phyloP scores from a whole-genome alignment of 2,797 vertebrate species.

The Babyrousa celebensis region DNA sequence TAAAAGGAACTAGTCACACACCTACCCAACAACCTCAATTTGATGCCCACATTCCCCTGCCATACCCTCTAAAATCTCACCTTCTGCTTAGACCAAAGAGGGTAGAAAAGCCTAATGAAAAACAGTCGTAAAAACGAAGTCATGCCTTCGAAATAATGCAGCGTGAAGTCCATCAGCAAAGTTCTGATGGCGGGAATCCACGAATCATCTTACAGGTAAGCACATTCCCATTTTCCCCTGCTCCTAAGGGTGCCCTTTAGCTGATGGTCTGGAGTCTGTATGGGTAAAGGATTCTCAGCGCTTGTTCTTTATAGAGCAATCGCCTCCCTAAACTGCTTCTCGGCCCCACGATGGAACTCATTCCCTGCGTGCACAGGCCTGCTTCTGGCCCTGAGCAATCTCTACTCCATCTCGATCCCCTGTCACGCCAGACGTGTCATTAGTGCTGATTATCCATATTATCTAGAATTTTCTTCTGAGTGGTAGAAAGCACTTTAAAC shows the following conservation, averaged over 20 bases:
- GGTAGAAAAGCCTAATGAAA: neutral
- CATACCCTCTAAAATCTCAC: neutral
- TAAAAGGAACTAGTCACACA: neutral
- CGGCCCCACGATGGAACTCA: neutral
- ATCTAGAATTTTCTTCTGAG: conserved; percentile 77
- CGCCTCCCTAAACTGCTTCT: conserved; percentile 6
- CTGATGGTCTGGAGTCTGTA: neutral
- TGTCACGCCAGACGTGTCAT: neutral
- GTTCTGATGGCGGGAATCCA: conserved; percentile 29
- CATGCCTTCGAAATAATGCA: neutral
- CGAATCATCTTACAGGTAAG: conserved; percentile 37
- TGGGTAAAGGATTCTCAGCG: conserved; percentile 12
- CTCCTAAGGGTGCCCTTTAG: neutral
- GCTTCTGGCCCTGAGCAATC: conserved; percentile 40
- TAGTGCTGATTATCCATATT: conserved; percentile 64
- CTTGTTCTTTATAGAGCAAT: conserved; percentile 28
- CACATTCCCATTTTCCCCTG: neutral
- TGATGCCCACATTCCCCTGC: neutral
- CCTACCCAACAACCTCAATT: neutral
- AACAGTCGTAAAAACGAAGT: neutral
- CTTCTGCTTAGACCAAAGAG: neutral
- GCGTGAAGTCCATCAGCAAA: conserved; percentile 7
- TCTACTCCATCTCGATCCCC: neutral
- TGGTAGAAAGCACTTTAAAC: conserved; percentile 76
- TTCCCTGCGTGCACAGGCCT: neutral